Percentiles rank a stretch among this genome's conserved stretches.
These are phyloP conservation scores for Hexactinellida sp. DNA, from an alignment of 37 sponge, comb jelly and placozoan genomes.

Conservation along the genomic window DNA sequence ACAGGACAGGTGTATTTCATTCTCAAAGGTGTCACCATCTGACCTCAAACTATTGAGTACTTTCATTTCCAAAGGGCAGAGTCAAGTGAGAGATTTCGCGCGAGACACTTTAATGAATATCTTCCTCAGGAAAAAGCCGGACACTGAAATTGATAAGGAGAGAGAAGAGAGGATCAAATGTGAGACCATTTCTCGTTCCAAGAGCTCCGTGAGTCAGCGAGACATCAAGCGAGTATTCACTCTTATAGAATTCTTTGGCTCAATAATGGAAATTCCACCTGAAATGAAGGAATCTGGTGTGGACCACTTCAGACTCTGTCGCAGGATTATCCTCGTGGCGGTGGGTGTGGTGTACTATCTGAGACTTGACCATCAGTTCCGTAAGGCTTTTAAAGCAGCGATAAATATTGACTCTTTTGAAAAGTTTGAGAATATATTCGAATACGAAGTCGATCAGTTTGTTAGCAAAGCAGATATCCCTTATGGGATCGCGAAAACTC, in stretches of 20 bases:
- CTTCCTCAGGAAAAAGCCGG: neutral
- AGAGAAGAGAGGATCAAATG: neutral
- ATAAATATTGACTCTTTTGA: neutral
- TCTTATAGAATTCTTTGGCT: slow-evolving; percentile 10
- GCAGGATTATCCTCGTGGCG: slow-evolving; percentile 41
- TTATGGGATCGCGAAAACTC: slow-evolving; percentile 67
- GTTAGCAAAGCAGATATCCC: slow-evolving; percentile 42
- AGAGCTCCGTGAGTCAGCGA: slow-evolving; percentile 74
- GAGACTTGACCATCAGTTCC: slow-evolving; percentile 39
- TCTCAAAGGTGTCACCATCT: neutral
- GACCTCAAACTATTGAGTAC: slow-evolving; percentile 22
- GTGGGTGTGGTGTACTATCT: slow-evolving; percentile 69
- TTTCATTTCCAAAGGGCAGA: slow-evolving; percentile 46
- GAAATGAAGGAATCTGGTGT: neutral
- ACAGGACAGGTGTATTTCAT: neutral
- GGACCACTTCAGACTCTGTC: neutral
- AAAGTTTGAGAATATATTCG: slow-evolving; percentile 8
- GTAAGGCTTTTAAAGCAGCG: slow-evolving; percentile 22
- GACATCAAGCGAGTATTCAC: slow-evolving; percentile 55
- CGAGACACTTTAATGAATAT: slow-evolving; percentile 21
- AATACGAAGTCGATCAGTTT: slow-evolving; percentile 41
- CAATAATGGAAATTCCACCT: neutral
- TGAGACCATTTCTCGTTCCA: slow-evolving; percentile 33
- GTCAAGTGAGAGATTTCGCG: slow-evolving; percentile 46
- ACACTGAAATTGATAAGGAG: neutral